Conservation (phyloP, 2,888 invertebrate species). For the Lepidochrysops patricia region DNA sequence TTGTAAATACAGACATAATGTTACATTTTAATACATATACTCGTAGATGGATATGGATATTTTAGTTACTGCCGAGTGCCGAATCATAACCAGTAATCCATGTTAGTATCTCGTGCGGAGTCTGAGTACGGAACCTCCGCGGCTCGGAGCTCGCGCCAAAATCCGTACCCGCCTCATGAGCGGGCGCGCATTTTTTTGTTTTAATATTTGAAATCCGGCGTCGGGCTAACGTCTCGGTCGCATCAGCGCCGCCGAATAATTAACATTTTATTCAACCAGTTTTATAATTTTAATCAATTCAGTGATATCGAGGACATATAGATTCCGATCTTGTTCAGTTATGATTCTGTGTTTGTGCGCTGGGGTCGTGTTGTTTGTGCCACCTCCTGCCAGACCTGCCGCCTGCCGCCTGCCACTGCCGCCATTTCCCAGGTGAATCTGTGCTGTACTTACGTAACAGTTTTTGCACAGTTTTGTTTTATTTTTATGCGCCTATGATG, state of each 20-base stretch:
- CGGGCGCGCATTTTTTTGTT: conserved; percentile 41
- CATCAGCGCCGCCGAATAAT: conserved; percentile 27
- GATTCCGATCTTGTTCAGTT: conserved; percentile 41
- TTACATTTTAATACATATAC: no score
- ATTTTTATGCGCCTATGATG: not conserved
- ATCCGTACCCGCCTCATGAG: conserved; percentile 17
- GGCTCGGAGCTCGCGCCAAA: not conserved
- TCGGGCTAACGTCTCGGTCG: conserved; percentile 44
- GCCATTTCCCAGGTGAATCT: not conserved
- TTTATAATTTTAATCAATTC: conserved; percentile 42
- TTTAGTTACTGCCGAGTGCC: not conserved
- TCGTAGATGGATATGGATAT: no score
- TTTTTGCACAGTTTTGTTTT: not conserved
- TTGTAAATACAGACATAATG: no score
- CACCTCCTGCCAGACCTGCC: not conserved
- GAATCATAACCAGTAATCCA: no score
- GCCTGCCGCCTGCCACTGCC: not conserved
- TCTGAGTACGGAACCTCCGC: not conserved
- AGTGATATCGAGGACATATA: conserved; percentile 38
- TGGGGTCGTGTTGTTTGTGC: conserved; percentile 43
- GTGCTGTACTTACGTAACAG: not conserved
- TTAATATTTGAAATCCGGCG: conserved; percentile 59
- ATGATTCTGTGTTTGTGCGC: conserved; percentile 51
- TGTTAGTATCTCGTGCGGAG: no score
- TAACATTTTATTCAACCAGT: conserved; percentile 35